Conservation (phyloP, 2,888 invertebrate genomes). For the Cheilosia soror region DNA sequence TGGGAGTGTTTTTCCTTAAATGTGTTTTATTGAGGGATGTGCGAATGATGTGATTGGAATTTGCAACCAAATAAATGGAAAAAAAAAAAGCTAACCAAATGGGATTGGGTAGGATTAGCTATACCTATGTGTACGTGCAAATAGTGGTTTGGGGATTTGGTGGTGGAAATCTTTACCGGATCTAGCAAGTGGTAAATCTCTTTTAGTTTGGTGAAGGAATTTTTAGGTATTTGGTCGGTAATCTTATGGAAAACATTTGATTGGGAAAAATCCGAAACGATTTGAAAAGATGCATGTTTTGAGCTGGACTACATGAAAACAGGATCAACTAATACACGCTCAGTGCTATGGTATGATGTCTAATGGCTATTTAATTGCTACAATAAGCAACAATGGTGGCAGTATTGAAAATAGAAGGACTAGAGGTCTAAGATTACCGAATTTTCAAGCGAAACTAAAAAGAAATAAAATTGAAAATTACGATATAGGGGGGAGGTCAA, state of each 20-base stretch:
- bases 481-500: too few relatives aligned
- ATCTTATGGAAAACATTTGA: background rate
- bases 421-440: too few relatives aligned
- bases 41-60: constrained; percentile 65
- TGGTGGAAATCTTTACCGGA: constrained; percentile 7
- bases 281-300: background rate
- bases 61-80: constrained; percentile 13
- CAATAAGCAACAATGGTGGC: too few relatives aligned
- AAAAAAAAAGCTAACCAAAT: constrained; percentile 21
- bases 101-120: constrained; percentile 21
- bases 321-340: too few relatives aligned
- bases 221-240: background rate
- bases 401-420: too few relatives aligned
- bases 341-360: too few relatives aligned
- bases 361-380: too few relatives aligned
- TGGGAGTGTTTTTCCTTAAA: constrained; percentile 49
- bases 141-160: constrained; percentile 7
- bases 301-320: background rate
- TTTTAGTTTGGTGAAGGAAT: constrained; percentile 9
- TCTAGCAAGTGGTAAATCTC: constrained; percentile 1
- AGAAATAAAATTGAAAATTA: too few relatives aligned
- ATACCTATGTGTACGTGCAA: constrained; percentile 11
- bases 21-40: constrained; percentile 65
- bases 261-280: background rate
- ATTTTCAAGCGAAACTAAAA: too few relatives aligned